These are phyloP conservation scores for Luscinia megarhynchos DNA, from an alignment of 2,797 vertebrate genomes.

Conservation along the genomic window DNA sequence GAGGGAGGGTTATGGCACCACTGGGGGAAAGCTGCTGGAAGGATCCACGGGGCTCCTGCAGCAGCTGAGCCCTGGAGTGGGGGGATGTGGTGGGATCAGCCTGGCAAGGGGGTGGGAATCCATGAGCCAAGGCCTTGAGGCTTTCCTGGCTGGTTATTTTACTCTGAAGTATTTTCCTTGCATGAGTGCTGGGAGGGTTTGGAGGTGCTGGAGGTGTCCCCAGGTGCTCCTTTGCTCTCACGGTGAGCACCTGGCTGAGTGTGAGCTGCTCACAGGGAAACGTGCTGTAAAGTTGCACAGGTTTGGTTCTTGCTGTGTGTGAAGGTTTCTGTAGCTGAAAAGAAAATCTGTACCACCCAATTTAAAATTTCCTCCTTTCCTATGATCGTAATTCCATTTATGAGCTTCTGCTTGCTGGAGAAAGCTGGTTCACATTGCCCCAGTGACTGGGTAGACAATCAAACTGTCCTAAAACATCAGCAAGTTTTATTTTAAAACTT, in stretches of 20 bases:
- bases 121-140: background rate
- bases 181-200: too few species aligned
- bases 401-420: background rate
- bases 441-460: background rate
- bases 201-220: background rate
- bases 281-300: accelerated
- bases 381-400: background rate
- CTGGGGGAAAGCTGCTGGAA: background rate
- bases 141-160: background rate
- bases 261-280: background rate
- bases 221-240: background rate
- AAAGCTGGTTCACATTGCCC: background rate
- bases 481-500: background rate
- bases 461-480: background rate
- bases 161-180: background rate
- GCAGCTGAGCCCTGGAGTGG: background rate
- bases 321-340: background rate
- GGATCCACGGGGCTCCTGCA: too few species aligned
- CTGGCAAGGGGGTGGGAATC: background rate
- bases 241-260: background rate
- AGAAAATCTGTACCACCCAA: background rate
- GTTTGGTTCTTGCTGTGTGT: background rate
- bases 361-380: background rate
- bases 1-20: accelerated
- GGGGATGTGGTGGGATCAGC: too few species aligned